Base-by-base conservation (phyloP, 1,140 invertebrate species). In the Heterodera schachtii region DNA sequence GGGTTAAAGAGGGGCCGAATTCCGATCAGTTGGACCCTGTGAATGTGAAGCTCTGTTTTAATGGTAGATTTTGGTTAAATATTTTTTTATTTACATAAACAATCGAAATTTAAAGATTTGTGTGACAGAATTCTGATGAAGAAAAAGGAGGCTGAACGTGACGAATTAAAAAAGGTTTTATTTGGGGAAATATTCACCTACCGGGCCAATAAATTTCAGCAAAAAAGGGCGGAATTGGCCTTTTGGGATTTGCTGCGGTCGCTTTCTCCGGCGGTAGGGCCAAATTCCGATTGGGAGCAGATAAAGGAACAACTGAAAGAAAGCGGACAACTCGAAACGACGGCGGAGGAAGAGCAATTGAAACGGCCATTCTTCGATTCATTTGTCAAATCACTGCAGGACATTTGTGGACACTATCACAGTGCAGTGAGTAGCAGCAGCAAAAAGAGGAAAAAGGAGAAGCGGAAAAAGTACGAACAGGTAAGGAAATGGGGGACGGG, bases 41-140 rank as follows among this genome's bases (percentile, higher is more conserved):
- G n/a, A 88, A 90, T 75, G 81, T 88, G 78, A 88, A 87, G 69
- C 73, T 88, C 3, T 84, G 80, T 66, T 88, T 74, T 77, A 85
- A 86, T 80, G 86, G 86, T 64, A 64, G 49, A 52, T 8, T 52
- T 8, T 8, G 6, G 49, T 52, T 5, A 64, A 13, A 64, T 64
- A 3, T 2, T 13, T 1, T 21, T 13, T 11, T 64, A 11, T 64
- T 52, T 2, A 64, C 16, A 64, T 19, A 2, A 16, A 16, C 16
- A 11, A 64, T 19, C 19, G 31, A 31, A 64, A 64, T 19, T 5
- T 64, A 3, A 5, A 64, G 57, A 64, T 44, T 71, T 86, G 19
- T 67, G 84, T 64, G 87, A 89, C 44, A 89, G 86, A 70, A 82
- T 81, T 7, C 49, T 74, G 7, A 75, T 69, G 44, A 89, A 88